These are phyloP conservation scores for Autographa pulchrina DNA, from an alignment of 2,888 invertebrate genomes.

Conservation along the genomic window DNA sequence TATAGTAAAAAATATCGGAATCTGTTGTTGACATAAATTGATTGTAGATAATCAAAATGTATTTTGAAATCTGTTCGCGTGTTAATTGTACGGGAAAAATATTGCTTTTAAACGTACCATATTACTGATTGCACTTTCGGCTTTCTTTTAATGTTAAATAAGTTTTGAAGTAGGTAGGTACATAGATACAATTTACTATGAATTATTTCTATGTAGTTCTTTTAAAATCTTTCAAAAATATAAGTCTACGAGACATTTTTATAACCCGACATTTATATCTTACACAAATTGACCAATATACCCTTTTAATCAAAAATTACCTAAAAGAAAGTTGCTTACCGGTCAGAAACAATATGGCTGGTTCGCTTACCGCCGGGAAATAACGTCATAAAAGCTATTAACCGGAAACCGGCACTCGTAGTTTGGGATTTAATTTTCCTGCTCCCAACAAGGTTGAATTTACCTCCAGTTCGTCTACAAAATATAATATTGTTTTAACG, in stretches of 20 bases:
- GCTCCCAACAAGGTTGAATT: constrained; percentile 29
- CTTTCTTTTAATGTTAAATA: no score
- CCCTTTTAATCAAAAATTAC: constrained; percentile 15
- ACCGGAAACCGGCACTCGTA: constrained; percentile 29
- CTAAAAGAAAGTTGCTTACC: constrained; percentile 27
- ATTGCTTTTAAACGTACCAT: no score
- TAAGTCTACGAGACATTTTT: no score
- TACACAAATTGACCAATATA: neutral
- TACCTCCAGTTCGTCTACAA: neutral
- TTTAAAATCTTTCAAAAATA: no score
- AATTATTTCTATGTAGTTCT: no score
- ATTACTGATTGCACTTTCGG: no score
- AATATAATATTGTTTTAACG: neutral
- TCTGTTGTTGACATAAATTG: neutral
- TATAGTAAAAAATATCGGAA: neutral
- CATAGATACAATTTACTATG: no score
- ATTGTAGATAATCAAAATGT: neutral
- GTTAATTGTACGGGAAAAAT: no score
- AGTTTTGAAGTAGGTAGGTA: no score
- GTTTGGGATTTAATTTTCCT: constrained; percentile 49
- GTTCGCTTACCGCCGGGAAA: constrained; percentile 41
- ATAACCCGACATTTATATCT: no score
- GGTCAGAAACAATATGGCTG: constrained; percentile 36
- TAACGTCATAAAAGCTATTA: constrained; percentile 54
- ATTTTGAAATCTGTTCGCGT: no score